Percentiles rank a stretch among this genome's conserved stretches.
Evolutionary conservation across 2,797 vertebrate genomes (phyloP).

Genomic region (Tragopan temminckii): DNA sequence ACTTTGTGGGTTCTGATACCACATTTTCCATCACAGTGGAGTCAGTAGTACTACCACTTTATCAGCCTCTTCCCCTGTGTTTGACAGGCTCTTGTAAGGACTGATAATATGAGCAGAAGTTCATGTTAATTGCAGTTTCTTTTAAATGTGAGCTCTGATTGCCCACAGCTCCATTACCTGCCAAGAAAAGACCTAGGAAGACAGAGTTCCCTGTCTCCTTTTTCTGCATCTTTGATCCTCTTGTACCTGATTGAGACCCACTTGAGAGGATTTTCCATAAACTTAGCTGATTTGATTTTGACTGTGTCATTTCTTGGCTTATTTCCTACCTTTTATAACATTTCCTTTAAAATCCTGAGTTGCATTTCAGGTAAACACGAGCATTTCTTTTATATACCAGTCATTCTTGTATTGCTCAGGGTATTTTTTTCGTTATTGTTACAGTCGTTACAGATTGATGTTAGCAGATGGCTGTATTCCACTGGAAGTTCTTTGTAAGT

Average conservation of each 20-base stretch:
- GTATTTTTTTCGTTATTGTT: background rate
- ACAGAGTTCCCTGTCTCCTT: background rate
- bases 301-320: background rate
- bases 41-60: background rate
- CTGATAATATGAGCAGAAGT: background rate
- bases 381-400: background rate
- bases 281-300: background rate
- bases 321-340: background rate
- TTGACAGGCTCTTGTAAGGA: background rate
- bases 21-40: background rate
- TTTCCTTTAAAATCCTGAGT: background rate
- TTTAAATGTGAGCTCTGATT: background rate
- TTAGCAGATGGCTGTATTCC: background rate
- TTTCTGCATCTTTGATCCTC: background rate
- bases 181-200: background rate
- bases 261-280: background rate
- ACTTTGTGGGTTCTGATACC: background rate
- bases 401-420: background rate
- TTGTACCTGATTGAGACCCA: background rate
- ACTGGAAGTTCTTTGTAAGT: background rate
- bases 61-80: background rate
- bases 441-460: background rate
- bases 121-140: background rate
- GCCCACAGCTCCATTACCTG: background rate
- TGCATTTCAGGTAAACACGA: background rate